phyloP scores from a whole-genome alignment of 1,140 invertebrate species.

The Sinonovacula constricta region DNA sequence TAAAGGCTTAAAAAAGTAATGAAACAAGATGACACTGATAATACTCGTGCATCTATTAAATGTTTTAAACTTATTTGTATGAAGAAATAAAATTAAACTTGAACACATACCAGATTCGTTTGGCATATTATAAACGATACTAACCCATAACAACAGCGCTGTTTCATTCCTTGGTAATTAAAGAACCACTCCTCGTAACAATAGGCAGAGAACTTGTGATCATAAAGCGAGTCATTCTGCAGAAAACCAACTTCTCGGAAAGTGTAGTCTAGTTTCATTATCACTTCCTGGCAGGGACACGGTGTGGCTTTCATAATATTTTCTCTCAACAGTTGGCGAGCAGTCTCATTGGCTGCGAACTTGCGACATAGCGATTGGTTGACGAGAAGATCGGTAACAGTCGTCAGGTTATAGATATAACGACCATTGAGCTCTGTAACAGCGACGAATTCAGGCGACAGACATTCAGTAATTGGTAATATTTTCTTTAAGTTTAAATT shows the following conservation, averaged over 20 bases:
- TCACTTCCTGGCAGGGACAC: constrained; percentile 7
- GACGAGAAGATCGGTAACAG: neutral
- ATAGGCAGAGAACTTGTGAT: neutral
- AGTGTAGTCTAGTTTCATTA: constrained; percentile 11
- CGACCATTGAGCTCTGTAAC: constrained; percentile 13
- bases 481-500: no score
- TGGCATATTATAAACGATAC: no score
- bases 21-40: no score
- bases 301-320: neutral
- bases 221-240: neutral
- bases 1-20: no score
- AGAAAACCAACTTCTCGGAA: neutral
- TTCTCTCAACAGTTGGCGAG: neutral
- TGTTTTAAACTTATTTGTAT: no score
- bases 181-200: constrained; percentile 30
- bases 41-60: no score
- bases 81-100: no score
- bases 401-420: constrained; percentile 5
- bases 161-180: constrained; percentile 11
- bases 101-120: no score
- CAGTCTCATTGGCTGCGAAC: neutral
- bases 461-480: no score
- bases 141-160: constrained; percentile 26
- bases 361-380: neutral
- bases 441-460: neutral